Conservation (phyloP, 2,113 vertebrate species). For the Synodontis membranacea region DNA sequence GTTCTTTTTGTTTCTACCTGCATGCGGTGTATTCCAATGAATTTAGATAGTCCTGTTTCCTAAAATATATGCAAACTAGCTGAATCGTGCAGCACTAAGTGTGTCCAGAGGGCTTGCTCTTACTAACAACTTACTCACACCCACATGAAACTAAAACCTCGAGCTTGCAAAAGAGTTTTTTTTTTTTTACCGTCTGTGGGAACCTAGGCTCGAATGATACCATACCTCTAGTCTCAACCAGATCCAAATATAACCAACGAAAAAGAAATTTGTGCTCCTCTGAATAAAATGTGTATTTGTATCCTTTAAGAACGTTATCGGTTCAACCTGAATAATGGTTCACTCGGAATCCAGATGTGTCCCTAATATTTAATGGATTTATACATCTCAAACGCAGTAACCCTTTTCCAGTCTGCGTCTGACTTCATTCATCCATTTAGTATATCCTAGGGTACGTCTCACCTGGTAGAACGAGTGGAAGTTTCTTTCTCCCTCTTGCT, state of each 20-base stretch:
- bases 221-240: not conserved
- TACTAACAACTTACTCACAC: not conserved
- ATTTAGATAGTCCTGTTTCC: not conserved
- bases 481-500: constrained; percentile 90
- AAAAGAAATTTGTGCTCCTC: not conserved
- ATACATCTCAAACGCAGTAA: not conserved
- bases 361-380: not conserved
- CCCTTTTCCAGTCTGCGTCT: not conserved
- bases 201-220: not conserved
- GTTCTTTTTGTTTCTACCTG: not conserved
- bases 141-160: not conserved
- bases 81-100: not conserved
- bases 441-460: not conserved
- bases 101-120: not conserved
- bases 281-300: not conserved
- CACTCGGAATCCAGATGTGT: too few relatives aligned
- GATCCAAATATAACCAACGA: not conserved
- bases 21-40: not conserved
- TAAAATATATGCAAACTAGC: not conserved
- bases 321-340: not conserved
- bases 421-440: not conserved
- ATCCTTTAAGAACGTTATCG: not conserved
- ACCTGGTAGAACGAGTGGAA: constrained; percentile 96
- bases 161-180: not conserved
- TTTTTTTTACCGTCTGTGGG: not conserved